A percentile compares a stretch with the other conserved stretches of the same genome.
These are phyloP conservation scores for Tetraodon nigroviridis DNA, from an alignment of 2,113 vertebrate species.

Conservation along the genomic window DNA sequence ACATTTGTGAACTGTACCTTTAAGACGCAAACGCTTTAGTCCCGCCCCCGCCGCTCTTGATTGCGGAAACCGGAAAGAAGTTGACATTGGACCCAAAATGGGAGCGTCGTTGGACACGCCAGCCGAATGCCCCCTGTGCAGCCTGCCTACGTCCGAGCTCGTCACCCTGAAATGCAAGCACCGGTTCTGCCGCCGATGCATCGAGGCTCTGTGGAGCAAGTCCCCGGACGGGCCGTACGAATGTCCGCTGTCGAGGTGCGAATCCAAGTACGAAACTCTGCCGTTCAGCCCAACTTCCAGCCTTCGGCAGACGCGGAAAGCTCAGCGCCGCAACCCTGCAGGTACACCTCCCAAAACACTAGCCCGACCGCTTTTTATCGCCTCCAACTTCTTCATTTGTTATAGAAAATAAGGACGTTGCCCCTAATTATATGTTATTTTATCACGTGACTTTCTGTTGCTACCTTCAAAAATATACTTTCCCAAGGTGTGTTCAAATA, in stretches of 20 bases:
- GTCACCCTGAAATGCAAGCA: conserved; percentile 66
- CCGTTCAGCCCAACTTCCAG: conserved; percentile 41
- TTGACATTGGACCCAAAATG: conserved; percentile 50
- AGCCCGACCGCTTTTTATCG: not conserved
- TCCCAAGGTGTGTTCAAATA: no score
- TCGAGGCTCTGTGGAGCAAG: conserved; percentile 70
- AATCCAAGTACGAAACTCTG: conserved; percentile 58
- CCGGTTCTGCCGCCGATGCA: conserved; percentile 68
- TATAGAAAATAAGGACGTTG: no score
- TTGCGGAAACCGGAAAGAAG: conserved; percentile 12
- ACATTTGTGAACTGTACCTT: conserved; percentile 41
- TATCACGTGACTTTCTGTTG: no score
- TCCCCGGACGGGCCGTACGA: conserved; percentile 59
- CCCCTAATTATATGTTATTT: no score
- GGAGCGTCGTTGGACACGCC: conserved; percentile 48
- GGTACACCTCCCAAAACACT: conserved; percentile 12
- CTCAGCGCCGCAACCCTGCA: conserved; percentile 1
- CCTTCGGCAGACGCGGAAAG: not conserved
- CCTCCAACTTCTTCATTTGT: no score
- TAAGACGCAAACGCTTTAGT: conserved; percentile 32
- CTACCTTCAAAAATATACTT: no score
- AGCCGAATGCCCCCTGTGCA: conserved; percentile 58
- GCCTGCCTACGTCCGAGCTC: conserved; percentile 27
- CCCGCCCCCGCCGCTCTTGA: conserved; percentile 27
- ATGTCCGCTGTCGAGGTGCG: conserved; percentile 69